phyloP scores from a whole-genome alignment of 1,140 invertebrate genomes.

The Drosophila sproati region DNA sequence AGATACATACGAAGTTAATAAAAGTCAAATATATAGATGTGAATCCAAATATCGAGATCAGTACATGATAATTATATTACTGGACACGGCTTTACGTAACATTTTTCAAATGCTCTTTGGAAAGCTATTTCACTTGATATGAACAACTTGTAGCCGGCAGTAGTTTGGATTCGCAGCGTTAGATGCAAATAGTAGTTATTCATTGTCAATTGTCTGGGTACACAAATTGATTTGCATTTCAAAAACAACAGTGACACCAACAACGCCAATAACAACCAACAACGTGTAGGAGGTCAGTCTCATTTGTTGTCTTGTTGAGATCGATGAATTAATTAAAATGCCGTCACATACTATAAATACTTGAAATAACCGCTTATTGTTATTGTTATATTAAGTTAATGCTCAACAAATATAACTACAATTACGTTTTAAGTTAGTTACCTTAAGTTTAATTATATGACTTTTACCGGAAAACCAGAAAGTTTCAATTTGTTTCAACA shows the following conservation, averaged over 20 bases:
- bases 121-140: slow-evolving; percentile 16
- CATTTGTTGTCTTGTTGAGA: slow-evolving; percentile 32
- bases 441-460: neutral
- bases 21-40: slow-evolving; percentile 10
- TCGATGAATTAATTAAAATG: slow-evolving; percentile 43
- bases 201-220: slow-evolving; percentile 27
- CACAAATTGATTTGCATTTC: slow-evolving; percentile 47
- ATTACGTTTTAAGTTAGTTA: slow-evolving; percentile 13
- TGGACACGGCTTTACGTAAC: slow-evolving; percentile 33
- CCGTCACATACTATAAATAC: slow-evolving; percentile 23
- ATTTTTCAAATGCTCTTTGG: slow-evolving; percentile 20
- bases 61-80: slow-evolving; percentile 17
- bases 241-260: slow-evolving; percentile 14
- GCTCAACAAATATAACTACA: slow-evolving; percentile 14
- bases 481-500: too few relatives aligned
- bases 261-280: slow-evolving; percentile 1
- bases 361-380: slow-evolving; percentile 19
- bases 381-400: too few relatives aligned
- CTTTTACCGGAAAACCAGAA: neutral
- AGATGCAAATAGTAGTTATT: slow-evolving; percentile 31
- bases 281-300: slow-evolving; percentile 21
- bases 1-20: neutral
- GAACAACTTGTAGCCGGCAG: slow-evolving; percentile 10
- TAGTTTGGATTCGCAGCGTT: slow-evolving; percentile 11
- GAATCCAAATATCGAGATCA: neutral